These are phyloP conservation scores for Pseudochirops cupreus DNA, from an alignment of 2,797 vertebrate species.

Conservation along the genomic window DNA sequence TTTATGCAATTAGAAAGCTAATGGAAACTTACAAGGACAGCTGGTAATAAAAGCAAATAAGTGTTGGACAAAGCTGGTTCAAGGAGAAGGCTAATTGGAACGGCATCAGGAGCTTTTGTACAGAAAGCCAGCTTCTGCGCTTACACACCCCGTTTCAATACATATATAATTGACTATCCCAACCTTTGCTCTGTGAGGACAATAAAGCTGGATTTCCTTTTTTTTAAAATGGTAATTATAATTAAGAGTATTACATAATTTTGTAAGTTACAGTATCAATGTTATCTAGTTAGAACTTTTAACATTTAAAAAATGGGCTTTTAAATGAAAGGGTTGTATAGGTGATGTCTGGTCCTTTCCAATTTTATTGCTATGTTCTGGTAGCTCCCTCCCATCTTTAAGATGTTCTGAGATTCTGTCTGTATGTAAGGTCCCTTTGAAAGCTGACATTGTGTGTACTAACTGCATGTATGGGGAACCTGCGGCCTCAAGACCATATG, in stretches of 20 bases:
- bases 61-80: not conserved
- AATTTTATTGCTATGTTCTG: not conserved
- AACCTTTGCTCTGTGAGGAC: not conserved
- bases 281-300: not conserved
- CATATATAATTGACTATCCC: not conserved
- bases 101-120: not conserved
- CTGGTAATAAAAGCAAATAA: conserved; percentile 64
- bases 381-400: not conserved
- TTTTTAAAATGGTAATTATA: not conserved
- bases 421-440: not conserved
- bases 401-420: not conserved
- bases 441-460: not conserved
- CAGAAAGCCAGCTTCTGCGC: not conserved
- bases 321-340: not conserved
- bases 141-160: not conserved
- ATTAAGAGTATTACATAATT: not conserved
- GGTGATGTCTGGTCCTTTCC: not conserved
- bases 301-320: not conserved
- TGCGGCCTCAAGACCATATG: no score
- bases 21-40: conserved; percentile 71
- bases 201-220: not conserved
- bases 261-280: not conserved
- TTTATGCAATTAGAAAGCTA: conserved; percentile 57
- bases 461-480: not conserved
- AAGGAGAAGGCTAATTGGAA: not conserved